Percentiles rank a stretch among this genome's conserved stretches.
These are phyloP conservation scores for Ryuthela nishihirai DNA, from an alignment of 2,888 invertebrate genomes.

Conservation along the genomic window DNA sequence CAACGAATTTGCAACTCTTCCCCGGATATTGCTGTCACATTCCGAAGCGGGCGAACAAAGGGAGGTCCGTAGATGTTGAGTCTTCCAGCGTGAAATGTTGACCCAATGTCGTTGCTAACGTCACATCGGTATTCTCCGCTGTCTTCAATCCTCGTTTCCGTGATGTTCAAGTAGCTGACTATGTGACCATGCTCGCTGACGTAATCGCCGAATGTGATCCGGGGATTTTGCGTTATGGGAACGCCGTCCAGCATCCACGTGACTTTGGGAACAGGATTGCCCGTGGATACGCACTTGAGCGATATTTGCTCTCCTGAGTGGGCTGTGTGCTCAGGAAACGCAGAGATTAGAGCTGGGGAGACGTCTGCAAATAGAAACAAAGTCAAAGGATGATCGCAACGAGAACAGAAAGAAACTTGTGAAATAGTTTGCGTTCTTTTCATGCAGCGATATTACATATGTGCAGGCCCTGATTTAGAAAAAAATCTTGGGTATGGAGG, in stretches of 20 bases:
- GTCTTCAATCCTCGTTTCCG: conserved; percentile 35
- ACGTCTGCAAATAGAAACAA: conserved; percentile 12
- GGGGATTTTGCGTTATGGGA: conserved; percentile 44
- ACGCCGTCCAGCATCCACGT: conserved; percentile 46
- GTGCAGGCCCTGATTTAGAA: too few species aligned
- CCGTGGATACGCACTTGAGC: conserved; percentile 42
- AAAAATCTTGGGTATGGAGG: too few species aligned
- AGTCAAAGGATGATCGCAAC: too few species aligned
- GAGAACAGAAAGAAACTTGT: too few species aligned
- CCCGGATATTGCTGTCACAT: conserved; percentile 50
- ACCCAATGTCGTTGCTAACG: conserved; percentile 46
- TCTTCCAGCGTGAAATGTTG: conserved; percentile 45
- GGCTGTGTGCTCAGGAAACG: conserved; percentile 21
- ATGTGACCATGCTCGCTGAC: conserved; percentile 48
- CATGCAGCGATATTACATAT: too few species aligned
- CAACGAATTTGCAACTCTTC: conserved; percentile 47
- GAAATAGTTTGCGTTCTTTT: too few species aligned
- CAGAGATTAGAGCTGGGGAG: conserved; percentile 21
- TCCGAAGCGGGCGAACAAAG: conserved; percentile 48
- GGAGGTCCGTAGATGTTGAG: conserved; percentile 51
- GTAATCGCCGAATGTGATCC: conserved; percentile 46
- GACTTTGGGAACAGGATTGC: conserved; percentile 43
- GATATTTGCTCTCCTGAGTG: conserved; percentile 17
- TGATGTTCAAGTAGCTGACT: conserved; percentile 51
- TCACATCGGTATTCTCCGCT: conserved; percentile 31